These are phyloP conservation scores for Dendrocopos noguchii DNA, from an alignment of 2,113 vertebrate species.

Conservation along the genomic window DNA sequence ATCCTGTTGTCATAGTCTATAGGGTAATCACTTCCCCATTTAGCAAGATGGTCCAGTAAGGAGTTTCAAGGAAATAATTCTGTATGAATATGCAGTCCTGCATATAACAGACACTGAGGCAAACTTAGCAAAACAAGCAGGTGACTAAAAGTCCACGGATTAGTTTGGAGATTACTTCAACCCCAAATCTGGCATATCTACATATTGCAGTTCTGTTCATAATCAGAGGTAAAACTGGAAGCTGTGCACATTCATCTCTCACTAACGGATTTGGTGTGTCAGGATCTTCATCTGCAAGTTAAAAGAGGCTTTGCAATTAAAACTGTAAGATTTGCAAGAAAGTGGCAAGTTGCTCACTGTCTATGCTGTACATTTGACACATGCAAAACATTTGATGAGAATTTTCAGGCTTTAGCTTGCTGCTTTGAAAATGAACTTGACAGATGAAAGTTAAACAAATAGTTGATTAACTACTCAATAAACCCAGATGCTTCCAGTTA, in stretches of 20 bases:
- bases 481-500: neutral
- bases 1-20: slow-evolving; percentile 89
- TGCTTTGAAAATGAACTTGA: neutral
- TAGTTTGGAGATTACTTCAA: neutral
- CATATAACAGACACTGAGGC: neutral
- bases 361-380: neutral
- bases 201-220: neutral
- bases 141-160: neutral
- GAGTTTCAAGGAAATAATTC: neutral
- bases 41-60: neutral
- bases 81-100: neutral
- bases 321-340: neutral
- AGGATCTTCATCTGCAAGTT: neutral
- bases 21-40: slow-evolving; percentile 70
- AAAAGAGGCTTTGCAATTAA: slow-evolving; percentile 8
- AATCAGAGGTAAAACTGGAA: neutral
- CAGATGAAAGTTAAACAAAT: neutral
- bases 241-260: neutral
- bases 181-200: neutral
- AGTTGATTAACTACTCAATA: neutral
- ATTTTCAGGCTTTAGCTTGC: neutral
- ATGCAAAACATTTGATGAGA: neutral
- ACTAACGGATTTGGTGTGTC: neutral
- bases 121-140: neutral
- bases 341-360: neutral